Conservation (phyloP, 2,113 vertebrate genomes). For the Chrysochloris asiatica region DNA sequence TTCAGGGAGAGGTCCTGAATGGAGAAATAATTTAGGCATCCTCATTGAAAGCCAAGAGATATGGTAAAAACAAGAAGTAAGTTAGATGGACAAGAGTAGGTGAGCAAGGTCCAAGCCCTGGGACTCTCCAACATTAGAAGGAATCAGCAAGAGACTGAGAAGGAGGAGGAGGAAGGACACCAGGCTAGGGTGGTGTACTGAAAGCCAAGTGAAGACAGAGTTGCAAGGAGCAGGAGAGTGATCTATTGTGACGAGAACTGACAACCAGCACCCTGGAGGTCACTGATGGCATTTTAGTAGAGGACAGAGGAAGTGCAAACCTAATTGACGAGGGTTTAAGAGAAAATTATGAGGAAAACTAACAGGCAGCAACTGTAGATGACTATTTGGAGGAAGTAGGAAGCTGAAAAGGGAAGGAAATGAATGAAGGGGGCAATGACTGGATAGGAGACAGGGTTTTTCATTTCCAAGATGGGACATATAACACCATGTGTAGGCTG, state of each 20-base stretch:
- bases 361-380: neutral
- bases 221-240: neutral
- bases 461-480: neutral
- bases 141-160: neutral
- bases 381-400: slow-evolving; percentile 43
- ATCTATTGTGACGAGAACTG: neutral
- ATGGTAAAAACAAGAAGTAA: no score
- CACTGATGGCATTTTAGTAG: neutral
- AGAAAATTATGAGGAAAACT: neutral
- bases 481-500: neutral
- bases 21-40: neutral
- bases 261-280: neutral
- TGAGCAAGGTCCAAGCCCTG: neutral
- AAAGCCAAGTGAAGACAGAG: neutral
- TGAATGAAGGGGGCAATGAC: neutral
- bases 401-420: no score
- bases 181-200: no score
- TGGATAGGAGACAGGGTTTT: neutral
- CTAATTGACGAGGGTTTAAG: neutral
- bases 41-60: neutral
- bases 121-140: neutral
- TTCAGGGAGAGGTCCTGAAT: neutral
- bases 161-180: neutral
- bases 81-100: neutral
- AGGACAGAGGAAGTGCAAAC: neutral